Evolutionary conservation across 30 jellyfish, hydroid and myxozoan genomes (phyloP).

Genomic region (Pseudorhiza aurosa): DNA sequence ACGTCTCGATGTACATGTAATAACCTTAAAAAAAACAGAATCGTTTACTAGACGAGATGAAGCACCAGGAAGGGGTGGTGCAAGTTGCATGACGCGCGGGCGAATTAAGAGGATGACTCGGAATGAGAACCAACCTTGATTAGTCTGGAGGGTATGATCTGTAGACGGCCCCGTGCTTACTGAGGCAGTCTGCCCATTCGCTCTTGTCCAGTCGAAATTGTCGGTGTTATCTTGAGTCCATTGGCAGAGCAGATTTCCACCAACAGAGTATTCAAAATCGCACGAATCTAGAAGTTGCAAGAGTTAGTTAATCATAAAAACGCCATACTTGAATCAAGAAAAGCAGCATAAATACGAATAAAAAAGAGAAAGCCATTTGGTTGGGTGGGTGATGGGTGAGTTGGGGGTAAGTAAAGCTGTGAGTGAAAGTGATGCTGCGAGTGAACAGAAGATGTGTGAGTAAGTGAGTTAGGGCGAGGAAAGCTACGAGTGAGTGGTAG

Average conservation of each 20-base stretch:
- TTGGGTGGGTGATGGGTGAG: not conserved
- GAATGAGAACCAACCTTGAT: constrained; percentile 47
- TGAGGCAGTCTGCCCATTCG: constrained; percentile 84
- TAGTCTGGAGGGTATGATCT: constrained; percentile 90
- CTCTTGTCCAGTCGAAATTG: constrained; percentile 95
- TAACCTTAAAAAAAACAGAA: constrained; percentile 51
- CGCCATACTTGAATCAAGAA: not conserved
- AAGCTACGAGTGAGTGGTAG: not conserved
- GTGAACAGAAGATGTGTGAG: not conserved
- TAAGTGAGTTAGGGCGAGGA: not conserved
- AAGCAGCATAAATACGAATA: too few relatives aligned
- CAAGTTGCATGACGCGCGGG: too few relatives aligned
- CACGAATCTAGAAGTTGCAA: constrained; percentile 68
- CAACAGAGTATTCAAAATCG: constrained; percentile 76
- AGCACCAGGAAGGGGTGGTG: too few relatives aligned
- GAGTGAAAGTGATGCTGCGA: not conserved
- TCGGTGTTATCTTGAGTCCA: constrained; percentile 93
- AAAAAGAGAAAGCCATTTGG: too few relatives aligned
- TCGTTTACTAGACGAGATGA: too few relatives aligned
- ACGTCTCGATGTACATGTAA: constrained; percentile 95
- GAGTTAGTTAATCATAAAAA: not conserved
- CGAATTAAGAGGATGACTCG: not conserved
- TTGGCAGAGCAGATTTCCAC: constrained; percentile 66
- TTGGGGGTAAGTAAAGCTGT: not conserved
- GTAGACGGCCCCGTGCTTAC: constrained; percentile 88